phyloP scores from a whole-genome alignment of 2,113 vertebrate genomes.

The Thunnus maccoyii region DNA sequence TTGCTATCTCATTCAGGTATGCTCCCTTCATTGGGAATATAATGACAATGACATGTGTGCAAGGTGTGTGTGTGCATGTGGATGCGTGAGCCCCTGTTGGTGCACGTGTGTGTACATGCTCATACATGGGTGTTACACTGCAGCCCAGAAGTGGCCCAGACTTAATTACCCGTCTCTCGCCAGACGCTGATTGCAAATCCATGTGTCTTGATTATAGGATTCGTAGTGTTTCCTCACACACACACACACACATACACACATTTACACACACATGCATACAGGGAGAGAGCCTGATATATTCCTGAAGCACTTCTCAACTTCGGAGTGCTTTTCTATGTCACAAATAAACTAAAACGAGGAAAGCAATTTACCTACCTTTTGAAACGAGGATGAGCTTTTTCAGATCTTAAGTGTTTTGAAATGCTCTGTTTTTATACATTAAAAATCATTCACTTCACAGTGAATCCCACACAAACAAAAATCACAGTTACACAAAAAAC shows the following conservation, averaged over 20 bases:
- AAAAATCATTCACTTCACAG: background rate
- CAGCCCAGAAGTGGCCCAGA: constrained; percentile 65
- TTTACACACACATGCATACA: constrained; percentile 20
- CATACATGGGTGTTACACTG: constrained; percentile 14
- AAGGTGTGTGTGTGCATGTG: constrained; percentile 20
- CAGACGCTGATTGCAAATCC: constrained; percentile 83
- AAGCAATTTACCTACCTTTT: background rate
- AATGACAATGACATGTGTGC: constrained; percentile 53
- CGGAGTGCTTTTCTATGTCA: constrained; percentile 41
- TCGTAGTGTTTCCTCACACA: constrained; percentile 51
- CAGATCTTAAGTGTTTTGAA: background rate
- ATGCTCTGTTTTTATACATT: constrained; percentile 6
- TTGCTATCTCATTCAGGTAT: constrained; percentile 73
- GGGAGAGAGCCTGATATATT: constrained; percentile 14
- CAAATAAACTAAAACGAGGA: constrained; percentile 6
- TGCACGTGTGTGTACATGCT: background rate
- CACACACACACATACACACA: background rate
- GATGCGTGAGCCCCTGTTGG: background rate
- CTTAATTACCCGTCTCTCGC: constrained; percentile 81
- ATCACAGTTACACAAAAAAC: background rate
- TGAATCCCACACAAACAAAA: background rate
- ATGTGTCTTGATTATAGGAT: constrained; percentile 82
- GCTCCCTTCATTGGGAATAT: constrained; percentile 32
- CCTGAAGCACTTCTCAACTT: constrained; percentile 34
- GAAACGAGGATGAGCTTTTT: background rate